A percentile compares a stretch with the other conserved stretches of the same genome.
Conservation (phyloP, 2,113 vertebrate genomes). For the Myiozetetes cayanensis region DNA sequence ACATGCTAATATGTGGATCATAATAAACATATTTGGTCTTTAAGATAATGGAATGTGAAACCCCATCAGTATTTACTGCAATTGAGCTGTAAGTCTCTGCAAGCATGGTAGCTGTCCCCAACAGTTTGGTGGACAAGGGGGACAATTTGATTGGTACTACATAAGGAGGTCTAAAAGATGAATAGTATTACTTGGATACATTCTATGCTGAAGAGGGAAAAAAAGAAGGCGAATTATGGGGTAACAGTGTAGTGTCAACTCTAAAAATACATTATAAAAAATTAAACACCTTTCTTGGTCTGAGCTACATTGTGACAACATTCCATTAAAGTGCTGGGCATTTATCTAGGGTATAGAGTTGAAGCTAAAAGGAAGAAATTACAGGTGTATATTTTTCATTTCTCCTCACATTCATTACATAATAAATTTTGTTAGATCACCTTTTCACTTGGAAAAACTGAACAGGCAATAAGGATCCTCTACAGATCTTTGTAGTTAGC, state of each 20-base stretch:
- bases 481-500: neutral
- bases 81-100: neutral
- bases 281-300: neutral
- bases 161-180: neutral
- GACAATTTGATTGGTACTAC: neutral
- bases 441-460: neutral
- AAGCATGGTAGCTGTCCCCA: neutral
- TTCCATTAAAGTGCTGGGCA: neutral
- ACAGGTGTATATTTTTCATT: neutral
- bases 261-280: neutral
- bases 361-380: neutral
- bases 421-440: neutral
- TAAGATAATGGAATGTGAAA: neutral
- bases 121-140: neutral
- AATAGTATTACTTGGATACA: neutral
- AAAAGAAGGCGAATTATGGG: neutral
- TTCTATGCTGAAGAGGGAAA: neutral
- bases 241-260: neutral
- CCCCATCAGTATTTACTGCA: neutral
- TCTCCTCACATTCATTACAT: neutral
- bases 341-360: neutral
- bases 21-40: neutral
- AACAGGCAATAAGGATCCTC: neutral
- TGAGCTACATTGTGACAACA: neutral
- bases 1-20: neutral